Evolutionary conservation across 2,113 vertebrate genomes (phyloP).

Genomic region (Tapirus terrestris): DNA sequence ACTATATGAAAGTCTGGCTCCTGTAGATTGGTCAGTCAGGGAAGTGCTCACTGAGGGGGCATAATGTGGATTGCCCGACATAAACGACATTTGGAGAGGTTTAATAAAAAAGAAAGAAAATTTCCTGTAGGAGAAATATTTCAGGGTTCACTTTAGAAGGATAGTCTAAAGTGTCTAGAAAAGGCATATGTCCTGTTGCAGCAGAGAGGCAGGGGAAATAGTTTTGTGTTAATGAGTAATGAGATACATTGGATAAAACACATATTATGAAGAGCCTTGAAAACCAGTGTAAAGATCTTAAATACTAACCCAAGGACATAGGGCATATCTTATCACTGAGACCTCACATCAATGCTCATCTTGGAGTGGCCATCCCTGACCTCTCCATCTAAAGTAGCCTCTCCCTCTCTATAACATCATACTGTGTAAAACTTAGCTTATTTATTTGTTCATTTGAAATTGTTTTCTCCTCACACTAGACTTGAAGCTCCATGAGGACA

Average conservation of each 20-base stretch:
- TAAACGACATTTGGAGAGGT: not conserved
- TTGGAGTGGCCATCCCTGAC: not conserved
- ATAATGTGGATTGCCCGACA: not conserved
- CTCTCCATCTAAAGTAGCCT: not conserved
- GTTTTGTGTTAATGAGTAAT: not conserved
- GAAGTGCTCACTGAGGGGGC: not conserved
- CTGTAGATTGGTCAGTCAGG: not conserved
- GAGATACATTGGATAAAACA: not conserved
- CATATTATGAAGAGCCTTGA: not conserved
- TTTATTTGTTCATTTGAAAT: not conserved
- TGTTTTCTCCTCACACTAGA: not conserved
- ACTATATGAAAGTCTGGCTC: not conserved
- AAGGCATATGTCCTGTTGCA: not conserved
- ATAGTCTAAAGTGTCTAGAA: not conserved
- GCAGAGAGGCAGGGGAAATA: not conserved
- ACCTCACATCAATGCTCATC: not conserved
- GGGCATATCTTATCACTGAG: not conserved
- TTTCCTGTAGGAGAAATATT: not conserved
- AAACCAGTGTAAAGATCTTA: not conserved
- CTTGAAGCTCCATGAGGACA: not conserved
- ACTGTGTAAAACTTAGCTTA: not conserved
- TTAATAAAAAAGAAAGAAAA: not conserved
- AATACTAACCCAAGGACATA: not conserved
- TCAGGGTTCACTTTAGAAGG: not conserved
- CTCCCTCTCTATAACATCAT: not conserved